These are phyloP conservation scores for Dolichopus griseipennis DNA, from an alignment of 2,888 invertebrate species.

Conservation along the genomic window DNA sequence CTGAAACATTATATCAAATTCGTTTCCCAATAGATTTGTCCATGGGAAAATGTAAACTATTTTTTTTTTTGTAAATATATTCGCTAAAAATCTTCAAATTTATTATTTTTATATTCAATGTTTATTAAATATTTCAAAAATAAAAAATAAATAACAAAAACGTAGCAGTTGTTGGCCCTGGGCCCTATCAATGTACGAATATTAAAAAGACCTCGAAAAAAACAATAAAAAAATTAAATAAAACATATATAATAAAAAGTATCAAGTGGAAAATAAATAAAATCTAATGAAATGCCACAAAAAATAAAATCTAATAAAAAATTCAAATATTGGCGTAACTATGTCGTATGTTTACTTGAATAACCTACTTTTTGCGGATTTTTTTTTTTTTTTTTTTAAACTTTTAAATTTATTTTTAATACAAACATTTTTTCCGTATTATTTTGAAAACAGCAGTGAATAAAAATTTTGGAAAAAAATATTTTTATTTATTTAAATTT, in stretches of 20 bases:
- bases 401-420: background rate
- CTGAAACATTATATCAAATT: too few species aligned
- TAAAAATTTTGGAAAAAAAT: too few species aligned
- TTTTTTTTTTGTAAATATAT: background rate
- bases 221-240: background rate
- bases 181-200: background rate
- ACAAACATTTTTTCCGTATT: too few species aligned
- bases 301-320: background rate
- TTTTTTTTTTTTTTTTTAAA: background rate
- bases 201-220: constrained; percentile 1
- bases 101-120: background rate
- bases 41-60: background rate
- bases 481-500: too few species aligned
- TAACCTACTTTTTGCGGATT: constrained; percentile 6
- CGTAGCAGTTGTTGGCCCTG: background rate
- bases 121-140: background rate
- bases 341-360: background rate
- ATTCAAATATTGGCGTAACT: background rate
- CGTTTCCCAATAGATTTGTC: too few species aligned
- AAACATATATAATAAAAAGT: background rate
- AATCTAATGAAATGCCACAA: background rate
- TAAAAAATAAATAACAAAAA: background rate
- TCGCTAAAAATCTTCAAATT: constrained; percentile 3
- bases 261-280: constrained; percentile 1
- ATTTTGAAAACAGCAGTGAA: too few species aligned